Evolutionary conservation across 2,888 invertebrate species (phyloP), one percentile per base, ranked within the genome.

Genomic region (Catocala sponsa): DNA sequence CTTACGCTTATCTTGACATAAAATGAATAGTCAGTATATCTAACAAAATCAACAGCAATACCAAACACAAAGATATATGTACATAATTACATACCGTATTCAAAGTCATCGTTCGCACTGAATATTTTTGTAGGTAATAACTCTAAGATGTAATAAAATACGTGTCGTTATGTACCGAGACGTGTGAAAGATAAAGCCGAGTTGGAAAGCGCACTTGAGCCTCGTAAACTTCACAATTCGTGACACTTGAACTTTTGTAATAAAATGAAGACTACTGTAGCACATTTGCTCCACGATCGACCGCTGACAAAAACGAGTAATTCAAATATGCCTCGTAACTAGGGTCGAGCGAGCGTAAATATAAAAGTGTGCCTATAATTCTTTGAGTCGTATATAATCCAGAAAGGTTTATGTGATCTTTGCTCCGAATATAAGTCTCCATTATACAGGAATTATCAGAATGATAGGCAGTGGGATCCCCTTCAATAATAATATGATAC

Each of bases 161-260:
- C 71, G 59, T 74, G 61, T 67, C 58, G 55, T 65, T 74, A 60
- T 50, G 43, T 58, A 60, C 55, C 48, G 56, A 65, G 72, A 74
- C 67, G 74, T 74, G 75, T 74, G 58, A 65, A 76, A 63, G 67
- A 74, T 71, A 70, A 61, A 60, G 61, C 61, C 47, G 65, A 56
- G 41, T 46, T 58, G 50, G 44, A 25, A 0, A 55, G 55, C 54
- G 60, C 60, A 59, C 71, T 63, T 49, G 61, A 66, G 44, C 43
- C 62, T 68, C 78, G 59, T 71, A 71, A 77, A 74, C 68, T 77
- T 68, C 78, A 58, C 69, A 60, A 67, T 76, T 63, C 64, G 41
- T 51, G 61, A 56, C 58, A 62, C 47, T 72, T 75, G 56, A 74
- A 78, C 72, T 76, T 75, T 78, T 43, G 65, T 64, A 72, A 72